Evolutionary conservation across 1,140 invertebrate species (phyloP).

Genomic region (Odontomachus brunneus): DNA sequence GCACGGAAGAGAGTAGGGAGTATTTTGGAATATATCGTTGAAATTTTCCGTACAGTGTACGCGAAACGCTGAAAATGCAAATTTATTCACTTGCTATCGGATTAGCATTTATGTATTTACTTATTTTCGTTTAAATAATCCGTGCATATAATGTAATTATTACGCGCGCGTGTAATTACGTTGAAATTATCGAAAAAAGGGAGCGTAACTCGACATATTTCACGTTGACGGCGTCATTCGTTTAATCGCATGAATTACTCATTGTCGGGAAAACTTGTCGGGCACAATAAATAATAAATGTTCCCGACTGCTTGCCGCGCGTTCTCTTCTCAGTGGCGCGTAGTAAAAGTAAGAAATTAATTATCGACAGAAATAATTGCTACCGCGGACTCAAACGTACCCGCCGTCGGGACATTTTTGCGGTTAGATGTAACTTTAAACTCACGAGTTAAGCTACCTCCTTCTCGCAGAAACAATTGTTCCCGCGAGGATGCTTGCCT

Average conservation of each 20-base stretch:
- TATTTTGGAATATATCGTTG: constrained; percentile 5
- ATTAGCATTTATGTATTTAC: constrained; percentile 30
- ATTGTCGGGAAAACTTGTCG: constrained; percentile 7
- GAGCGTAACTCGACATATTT: constrained; percentile 14
- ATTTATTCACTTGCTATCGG: constrained; percentile 19
- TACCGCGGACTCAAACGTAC: neutral
- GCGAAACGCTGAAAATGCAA: constrained; percentile 10
- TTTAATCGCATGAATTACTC: constrained; percentile 28
- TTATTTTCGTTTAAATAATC: constrained; percentile 24
- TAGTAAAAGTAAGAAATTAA: constrained; percentile 21
- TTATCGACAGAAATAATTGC: constrained; percentile 26
- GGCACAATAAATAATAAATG: constrained; percentile 13
- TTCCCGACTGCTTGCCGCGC: neutral
- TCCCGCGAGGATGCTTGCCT: constrained; percentile 37
- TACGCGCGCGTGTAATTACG: constrained; percentile 19
- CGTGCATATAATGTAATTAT: constrained; percentile 15
- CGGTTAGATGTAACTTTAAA: constrained; percentile 28
- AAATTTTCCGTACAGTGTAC: neutral
- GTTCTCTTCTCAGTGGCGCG: neutral
- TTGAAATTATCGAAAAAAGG: constrained; percentile 23
- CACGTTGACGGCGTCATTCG: neutral
- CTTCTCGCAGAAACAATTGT: constrained; percentile 33
- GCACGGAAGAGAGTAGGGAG: neutral
- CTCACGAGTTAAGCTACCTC: neutral
- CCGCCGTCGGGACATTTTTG: constrained; percentile 10